phyloP scores from a whole-genome alignment of 2,888 invertebrate species.

The Dermolepida albohirtum region DNA sequence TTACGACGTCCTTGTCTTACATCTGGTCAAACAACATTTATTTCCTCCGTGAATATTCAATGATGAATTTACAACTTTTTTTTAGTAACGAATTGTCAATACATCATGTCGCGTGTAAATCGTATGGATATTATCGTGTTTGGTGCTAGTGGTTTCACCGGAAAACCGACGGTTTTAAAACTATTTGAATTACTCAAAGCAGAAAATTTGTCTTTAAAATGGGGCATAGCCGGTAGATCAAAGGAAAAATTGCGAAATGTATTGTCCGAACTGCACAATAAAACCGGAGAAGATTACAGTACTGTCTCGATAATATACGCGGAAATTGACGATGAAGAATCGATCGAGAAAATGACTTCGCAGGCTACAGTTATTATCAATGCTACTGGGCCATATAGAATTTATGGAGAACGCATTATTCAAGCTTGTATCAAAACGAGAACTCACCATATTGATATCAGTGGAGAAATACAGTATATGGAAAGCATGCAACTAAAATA shows the following conservation, averaged over 20 bases:
- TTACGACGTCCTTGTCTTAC: no score
- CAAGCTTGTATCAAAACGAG: slow-evolving; percentile 82
- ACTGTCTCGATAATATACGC: slow-evolving; percentile 79
- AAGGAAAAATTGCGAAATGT: slow-evolving; percentile 61
- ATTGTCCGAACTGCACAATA: slow-evolving; percentile 58
- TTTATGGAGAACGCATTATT: slow-evolving; percentile 91
- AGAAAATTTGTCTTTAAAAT: slow-evolving; percentile 70
- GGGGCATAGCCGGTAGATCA: slow-evolving; percentile 92
- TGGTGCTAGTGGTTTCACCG: slow-evolving; percentile 95
- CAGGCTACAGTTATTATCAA: slow-evolving; percentile 86
- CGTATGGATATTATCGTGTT: slow-evolving; percentile 87
- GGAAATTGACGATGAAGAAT: slow-evolving; percentile 79
- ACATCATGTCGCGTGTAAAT: slow-evolving; percentile 44
- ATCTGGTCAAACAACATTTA: no score
- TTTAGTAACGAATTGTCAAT: no score
- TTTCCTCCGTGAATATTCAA: no score
- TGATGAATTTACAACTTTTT: no score
- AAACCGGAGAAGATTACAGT: slow-evolving; percentile 69
- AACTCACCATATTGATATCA: slow-evolving; percentile 92
- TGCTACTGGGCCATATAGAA: slow-evolving; percentile 91
- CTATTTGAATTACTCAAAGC: slow-evolving; percentile 66
- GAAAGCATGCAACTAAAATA: slow-evolving; percentile 77
- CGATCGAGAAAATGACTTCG: slow-evolving; percentile 83
- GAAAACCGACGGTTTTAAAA: slow-evolving; percentile 83
- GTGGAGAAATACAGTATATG: slow-evolving; percentile 84